These are phyloP conservation scores for Myotis vivesi DNA, from an alignment of 2,797 vertebrate species.

Conservation along the genomic window DNA sequence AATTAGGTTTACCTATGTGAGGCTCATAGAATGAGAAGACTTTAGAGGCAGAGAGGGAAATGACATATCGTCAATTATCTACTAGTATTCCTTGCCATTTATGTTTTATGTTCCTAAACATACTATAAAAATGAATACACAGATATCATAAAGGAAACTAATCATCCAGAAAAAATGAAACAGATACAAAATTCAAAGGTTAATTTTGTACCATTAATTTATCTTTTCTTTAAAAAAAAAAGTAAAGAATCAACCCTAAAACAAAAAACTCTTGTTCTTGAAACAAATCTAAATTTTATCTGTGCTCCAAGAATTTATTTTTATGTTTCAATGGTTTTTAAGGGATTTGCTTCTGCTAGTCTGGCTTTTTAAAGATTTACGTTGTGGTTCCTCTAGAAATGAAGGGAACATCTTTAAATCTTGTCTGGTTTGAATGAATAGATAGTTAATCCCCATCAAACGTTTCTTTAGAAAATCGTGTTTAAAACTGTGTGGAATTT, in stretches of 20 bases:
- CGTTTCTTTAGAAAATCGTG: conserved; percentile 82
- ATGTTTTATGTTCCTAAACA: conserved; percentile 57
- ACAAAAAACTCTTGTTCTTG: neutral
- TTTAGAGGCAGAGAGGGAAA: neutral
- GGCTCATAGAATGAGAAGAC: neutral
- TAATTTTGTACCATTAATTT: conserved; percentile 53
- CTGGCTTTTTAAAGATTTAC: conserved; percentile 73
- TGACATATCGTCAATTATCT: neutral
- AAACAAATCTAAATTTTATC: conserved; percentile 8
- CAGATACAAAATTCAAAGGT: conserved; percentile 44
- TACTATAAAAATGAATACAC: conserved; percentile 78
- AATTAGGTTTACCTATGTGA: neutral
- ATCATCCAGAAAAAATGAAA: conserved; percentile 48
- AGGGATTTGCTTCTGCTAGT: conserved; percentile 48
- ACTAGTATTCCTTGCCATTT: conserved; percentile 32
- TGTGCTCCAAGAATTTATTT: neutral
- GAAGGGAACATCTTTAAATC: conserved; percentile 81
- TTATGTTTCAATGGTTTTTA: conserved; percentile 27
- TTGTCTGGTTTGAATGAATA: conserved; percentile 82
- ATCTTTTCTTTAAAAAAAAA: conserved; percentile 3
- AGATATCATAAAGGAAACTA: conserved; percentile 72
- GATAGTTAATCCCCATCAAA: conserved; percentile 84
- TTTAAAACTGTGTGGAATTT: conserved; percentile 82
- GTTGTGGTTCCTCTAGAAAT: conserved; percentile 77
- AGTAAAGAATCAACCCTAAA: neutral